A percentile compares a stretch with the other conserved stretches of the same genome.
Conservation (phyloP, 1,140 invertebrate species). For the Nilaparvata lugens region DNA sequence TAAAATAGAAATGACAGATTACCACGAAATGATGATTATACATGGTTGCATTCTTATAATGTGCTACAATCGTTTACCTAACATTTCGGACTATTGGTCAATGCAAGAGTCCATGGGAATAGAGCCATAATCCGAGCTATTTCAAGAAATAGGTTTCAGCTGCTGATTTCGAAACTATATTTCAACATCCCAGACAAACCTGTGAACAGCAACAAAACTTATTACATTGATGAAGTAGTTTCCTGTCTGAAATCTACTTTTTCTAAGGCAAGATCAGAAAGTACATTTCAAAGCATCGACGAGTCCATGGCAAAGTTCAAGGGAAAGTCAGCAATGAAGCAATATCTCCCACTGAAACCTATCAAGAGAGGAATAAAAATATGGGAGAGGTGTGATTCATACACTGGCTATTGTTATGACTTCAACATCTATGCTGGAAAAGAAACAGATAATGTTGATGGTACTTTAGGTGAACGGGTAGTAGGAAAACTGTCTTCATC, state of each 20-base stretch:
- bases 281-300: slow-evolving; percentile 19
- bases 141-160: slow-evolving; percentile 21
- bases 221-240: slow-evolving; percentile 25
- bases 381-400: slow-evolving; percentile 27
- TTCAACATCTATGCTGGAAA: slow-evolving; percentile 27
- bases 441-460: slow-evolving; percentile 14
- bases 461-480: slow-evolving; percentile 25
- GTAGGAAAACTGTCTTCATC: slow-evolving; percentile 21
- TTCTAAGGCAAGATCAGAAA: slow-evolving; percentile 13
- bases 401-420: slow-evolving; percentile 28
- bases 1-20: neutral
- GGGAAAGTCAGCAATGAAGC: slow-evolving; percentile 25
- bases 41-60: slow-evolving; percentile 14
- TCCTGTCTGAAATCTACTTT: slow-evolving; percentile 23
- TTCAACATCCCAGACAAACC: slow-evolving; percentile 24
- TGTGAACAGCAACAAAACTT: slow-evolving; percentile 19
- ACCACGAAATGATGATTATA: slow-evolving; percentile 15
- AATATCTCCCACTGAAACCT: slow-evolving; percentile 31
- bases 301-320: slow-evolving; percentile 28
- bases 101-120: slow-evolving; percentile 25
- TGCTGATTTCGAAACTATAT: slow-evolving; percentile 28
- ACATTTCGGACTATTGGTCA: slow-evolving; percentile 21
- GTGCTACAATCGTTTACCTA: slow-evolving; percentile 18
- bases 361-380: slow-evolving; percentile 33
- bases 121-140: slow-evolving; percentile 24